These are phyloP conservation scores for Tenrec ecaudatus DNA, from an alignment of 2,113 vertebrate genomes.

Conservation along the genomic window DNA sequence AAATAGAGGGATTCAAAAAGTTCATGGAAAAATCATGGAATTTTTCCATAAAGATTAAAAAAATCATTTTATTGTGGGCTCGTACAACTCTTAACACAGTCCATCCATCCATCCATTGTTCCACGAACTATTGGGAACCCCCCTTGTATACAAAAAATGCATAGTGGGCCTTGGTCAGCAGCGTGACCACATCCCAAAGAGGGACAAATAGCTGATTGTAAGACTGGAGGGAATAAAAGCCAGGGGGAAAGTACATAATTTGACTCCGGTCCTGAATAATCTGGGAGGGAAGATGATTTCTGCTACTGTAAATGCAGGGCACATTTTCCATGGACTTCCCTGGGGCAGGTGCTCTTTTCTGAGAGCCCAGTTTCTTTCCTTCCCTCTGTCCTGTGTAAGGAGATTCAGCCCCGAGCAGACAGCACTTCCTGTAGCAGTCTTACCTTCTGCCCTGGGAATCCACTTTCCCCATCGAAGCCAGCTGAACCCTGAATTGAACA, in stretches of 20 bases:
- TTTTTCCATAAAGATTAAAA: no score
- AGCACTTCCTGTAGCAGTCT: constrained; percentile 66
- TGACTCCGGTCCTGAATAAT: fast-evolving
- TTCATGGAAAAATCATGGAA: no score
- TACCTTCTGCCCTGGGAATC: constrained; percentile 87
- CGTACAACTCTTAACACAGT: no score
- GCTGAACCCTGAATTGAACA: constrained; percentile 87
- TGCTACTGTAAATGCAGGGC: no score
- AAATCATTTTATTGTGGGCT: no score
- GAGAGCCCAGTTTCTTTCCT: no score
- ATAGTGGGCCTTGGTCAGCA: not conserved
- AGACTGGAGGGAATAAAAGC: not conserved
- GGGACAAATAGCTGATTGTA: fast-evolving
- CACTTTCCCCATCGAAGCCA: constrained; percentile 88
- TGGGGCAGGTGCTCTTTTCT: not conserved
- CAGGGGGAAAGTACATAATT: fast-evolving
- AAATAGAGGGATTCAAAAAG: no score
- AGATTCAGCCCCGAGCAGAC: not conserved
- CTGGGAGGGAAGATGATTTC: fast-evolving
- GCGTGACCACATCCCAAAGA: not conserved
- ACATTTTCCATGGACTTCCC: not conserved
- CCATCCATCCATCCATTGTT: no score
- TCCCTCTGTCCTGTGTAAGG: not conserved
- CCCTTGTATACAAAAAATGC: not conserved
- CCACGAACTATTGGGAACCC: no score